Base-by-base conservation (phyloP, 2,797 vertebrate genomes). In the Cyclopterus lumpus region DNA sequence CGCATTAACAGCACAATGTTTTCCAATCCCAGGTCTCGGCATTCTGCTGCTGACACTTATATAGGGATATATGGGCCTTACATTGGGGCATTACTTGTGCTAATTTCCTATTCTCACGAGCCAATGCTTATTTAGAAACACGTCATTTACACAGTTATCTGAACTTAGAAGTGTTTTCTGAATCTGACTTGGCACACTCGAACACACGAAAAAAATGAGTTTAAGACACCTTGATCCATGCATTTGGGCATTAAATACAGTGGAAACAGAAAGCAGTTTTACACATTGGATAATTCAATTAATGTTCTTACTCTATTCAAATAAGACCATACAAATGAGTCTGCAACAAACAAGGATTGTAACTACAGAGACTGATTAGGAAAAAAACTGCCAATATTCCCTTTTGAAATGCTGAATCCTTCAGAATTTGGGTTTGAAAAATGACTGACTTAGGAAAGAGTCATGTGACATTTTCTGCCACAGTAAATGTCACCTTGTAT, bases 401-500 rank as follows among this genome's bases (percentile, higher is more conserved):
- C 20, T 49, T 18, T 54, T 67, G 4, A 32, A 30, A 34, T 3
- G 1, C 8, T 36, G 9, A 3, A 53, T 18, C 15, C 15, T 6
- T 26, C 3, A 8, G 15, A 30, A 14, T 20, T 34, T 68, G 44
- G 8, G 38, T 18, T 57, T 69, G 12, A 15, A 60, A 26, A 57
- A 67, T 26, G 11, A 26, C 9, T 1, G 4, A 12, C 22, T 58
- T 3, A 62, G 8, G 1, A 0, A 0, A 12, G 10, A 18, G 8
- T 20, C 12, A 26, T 30, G 4, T 30, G 36, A 22, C 20, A 40
- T 53, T 53, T 24, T 40, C 5, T 15, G 3, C 22, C 2, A 1
- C 12, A 49, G n/a, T 28, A 54, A 58, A 40, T 14, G 12, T 15
- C 80, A 99, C 98, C 98, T 97, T 99, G 98, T 96, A 99, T 99